These are phyloP conservation scores for Drosophila bocki DNA, from an alignment of 1,140 invertebrate genomes.

Conservation along the genomic window DNA sequence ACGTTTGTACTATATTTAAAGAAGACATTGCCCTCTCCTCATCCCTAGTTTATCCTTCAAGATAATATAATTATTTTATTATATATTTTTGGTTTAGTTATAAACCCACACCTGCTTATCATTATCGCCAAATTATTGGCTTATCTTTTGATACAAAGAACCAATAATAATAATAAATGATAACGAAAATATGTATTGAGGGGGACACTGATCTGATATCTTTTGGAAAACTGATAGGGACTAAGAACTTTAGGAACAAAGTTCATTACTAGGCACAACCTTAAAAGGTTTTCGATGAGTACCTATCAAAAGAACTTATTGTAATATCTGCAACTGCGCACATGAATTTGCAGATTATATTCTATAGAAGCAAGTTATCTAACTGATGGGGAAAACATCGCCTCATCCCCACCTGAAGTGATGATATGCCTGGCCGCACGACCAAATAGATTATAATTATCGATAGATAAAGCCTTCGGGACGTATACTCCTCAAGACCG, in stretches of 20 bases:
- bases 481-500: neutral
- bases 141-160: slow-evolving; percentile 3
- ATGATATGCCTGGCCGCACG: slow-evolving; percentile 10
- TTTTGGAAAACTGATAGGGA: neutral
- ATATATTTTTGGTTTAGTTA: neutral
- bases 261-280: neutral
- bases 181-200: neutral
- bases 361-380: slow-evolving; percentile 25
- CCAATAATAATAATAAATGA: slow-evolving; percentile 14
- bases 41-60: neutral
- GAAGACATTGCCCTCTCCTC: neutral
- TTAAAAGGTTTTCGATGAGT: neutral
- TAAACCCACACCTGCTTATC: neutral
- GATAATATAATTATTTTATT: neutral
- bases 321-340: neutral
- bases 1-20: too few relatives aligned
- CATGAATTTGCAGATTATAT: neutral
- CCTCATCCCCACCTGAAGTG: slow-evolving; percentile 13
- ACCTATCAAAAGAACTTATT: neutral
- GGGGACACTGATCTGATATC: neutral
- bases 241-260: neutral
- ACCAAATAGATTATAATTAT: slow-evolving; percentile 39
- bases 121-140: slow-evolving; percentile 1
- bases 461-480: slow-evolving; percentile 3
- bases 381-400: slow-evolving; percentile 15